Evolutionary conservation across 2,888 invertebrate genomes (phyloP), one percentile per base, ranked within the genome.

Genomic region (Cephus nigrinus): DNA sequence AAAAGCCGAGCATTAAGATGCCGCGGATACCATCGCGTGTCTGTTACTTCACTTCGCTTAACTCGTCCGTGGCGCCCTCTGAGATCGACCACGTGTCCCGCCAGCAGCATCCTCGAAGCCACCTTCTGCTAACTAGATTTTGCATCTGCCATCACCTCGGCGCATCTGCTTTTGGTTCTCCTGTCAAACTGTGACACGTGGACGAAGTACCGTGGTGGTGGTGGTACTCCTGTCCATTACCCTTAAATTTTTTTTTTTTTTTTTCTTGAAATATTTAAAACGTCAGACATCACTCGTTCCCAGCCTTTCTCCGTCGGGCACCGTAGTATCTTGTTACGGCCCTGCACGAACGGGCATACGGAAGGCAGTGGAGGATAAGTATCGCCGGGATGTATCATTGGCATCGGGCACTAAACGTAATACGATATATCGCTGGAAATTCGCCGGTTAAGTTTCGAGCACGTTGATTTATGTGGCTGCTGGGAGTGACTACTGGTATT

Each of bases 21-120:
- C 78, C 78, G 69, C 71, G 78, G 78, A 78, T 78, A 78, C 78
- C 78, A 72, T 76, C 75, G 78, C 78, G 75, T 75, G 78, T 78
- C 72, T 78, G 75, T 78, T 78, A 78, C 78, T 78, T 78, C 78
- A 75, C 78, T 78, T 78, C 75, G 72, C 75, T 78, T 78, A 75
- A 75, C 40, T 78, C 78, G 71, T 12, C 71, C 71, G 55, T 55
- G 23, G 55, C 55, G 55, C 55, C 55, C 55, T 55, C 55, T 55
- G 55, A 55, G 55, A 55, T 23, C 23, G 9, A 55, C 55, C 55
- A 23, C 55, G 55, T 55, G 55, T 71, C 12, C 32, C 32, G n/a
- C 11, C 71, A 11, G 5, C 71, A 40, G 40, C 55, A 9, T 23
- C 55, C 5, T 23, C 55, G 23, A 9, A 55, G 9, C 9, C 40